phyloP scores from a whole-genome alignment of 1,140 invertebrate genomes.

The Drosophila melanogaster region Release_6_plus_ISO1_MT NC_004354.4:15149501-15150000 shows the following conservation, averaged over 20 bases:
- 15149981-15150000: slow-evolving; percentile 6
- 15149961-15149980: slow-evolving; percentile 42
- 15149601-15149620: neutral
- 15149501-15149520: neutral
- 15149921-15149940: slow-evolving; percentile 50
- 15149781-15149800: slow-evolving; percentile 1
- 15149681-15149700: slow-evolving; percentile 18
- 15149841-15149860: slow-evolving; percentile 8
- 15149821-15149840: slow-evolving; percentile 9
- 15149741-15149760: slow-evolving; percentile 5
- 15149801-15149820: neutral
- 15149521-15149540: neutral
- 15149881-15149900: slow-evolving; percentile 45
- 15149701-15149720: slow-evolving; percentile 8
- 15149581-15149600: neutral
- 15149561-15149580: neutral
- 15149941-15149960: slow-evolving; percentile 41
- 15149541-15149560: neutral
- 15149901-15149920: slow-evolving; percentile 5
- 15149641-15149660: neutral
- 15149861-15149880: slow-evolving; percentile 25
- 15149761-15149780: slow-evolving; percentile 21
- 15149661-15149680: slow-evolving; percentile 11
- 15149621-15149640: neutral
- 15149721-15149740: slow-evolving; percentile 4